These are phyloP conservation scores for Labrus mixtus DNA, from an alignment of 2,113 vertebrate species.

Conservation along the genomic window DNA sequence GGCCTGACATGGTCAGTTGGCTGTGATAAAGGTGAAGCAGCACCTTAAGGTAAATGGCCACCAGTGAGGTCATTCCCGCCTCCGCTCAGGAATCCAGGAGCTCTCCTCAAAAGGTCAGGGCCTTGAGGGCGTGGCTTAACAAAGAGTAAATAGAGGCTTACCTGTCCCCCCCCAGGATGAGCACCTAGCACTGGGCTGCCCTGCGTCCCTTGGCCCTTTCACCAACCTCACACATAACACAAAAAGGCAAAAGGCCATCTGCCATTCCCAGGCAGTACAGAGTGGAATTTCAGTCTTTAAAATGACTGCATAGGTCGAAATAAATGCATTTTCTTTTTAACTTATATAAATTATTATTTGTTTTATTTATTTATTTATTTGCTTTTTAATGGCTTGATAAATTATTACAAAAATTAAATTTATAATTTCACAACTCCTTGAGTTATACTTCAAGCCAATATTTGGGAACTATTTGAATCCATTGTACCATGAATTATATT, in stretches of 20 bases:
- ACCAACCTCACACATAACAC: slow-evolving; percentile 32
- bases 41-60: slow-evolving; percentile 66
- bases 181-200: neutral
- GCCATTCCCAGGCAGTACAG: slow-evolving; percentile 32
- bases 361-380: too few species aligned
- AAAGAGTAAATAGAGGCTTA: slow-evolving; percentile 10
- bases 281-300: slow-evolving; percentile 3
- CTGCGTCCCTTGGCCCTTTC: neutral
- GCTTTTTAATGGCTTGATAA: too few species aligned
- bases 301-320: slow-evolving; percentile 3
- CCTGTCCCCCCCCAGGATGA: slow-evolving; percentile 40
- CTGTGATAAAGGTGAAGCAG: slow-evolving; percentile 75
- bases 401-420: too few species aligned
- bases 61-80: slow-evolving; percentile 34
- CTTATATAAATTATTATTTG: too few species aligned
- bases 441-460: too few species aligned
- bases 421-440: too few species aligned
- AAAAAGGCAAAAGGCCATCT: slow-evolving; percentile 72
- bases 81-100: neutral
- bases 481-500: too few species aligned
- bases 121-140: neutral
- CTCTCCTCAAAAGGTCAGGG: slow-evolving; percentile 69
- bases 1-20: slow-evolving; percentile 31
- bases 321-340: too few species aligned
- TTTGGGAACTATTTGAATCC: too few species aligned